Evolutionary conservation across 2,888 invertebrate species (phyloP).

Genomic region (Sphinx pinastri): DNA sequence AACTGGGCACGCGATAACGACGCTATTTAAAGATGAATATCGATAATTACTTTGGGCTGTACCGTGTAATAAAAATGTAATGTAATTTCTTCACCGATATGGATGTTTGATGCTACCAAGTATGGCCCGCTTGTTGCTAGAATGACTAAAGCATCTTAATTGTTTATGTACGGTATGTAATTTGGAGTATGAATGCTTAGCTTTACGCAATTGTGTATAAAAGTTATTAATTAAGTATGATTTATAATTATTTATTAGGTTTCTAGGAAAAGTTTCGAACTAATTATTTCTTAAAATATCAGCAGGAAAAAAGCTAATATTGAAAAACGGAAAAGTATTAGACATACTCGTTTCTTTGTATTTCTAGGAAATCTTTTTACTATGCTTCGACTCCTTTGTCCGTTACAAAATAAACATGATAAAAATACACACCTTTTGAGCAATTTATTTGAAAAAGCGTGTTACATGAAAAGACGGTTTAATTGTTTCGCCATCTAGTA

Average conservation of each 20-base stretch:
- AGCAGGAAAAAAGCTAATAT: no score
- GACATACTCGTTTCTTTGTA: no score
- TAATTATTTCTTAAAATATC: no score
- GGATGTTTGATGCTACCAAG: conserved; percentile 3
- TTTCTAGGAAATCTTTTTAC: no score
- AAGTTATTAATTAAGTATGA: no score
- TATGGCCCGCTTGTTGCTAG: background rate
- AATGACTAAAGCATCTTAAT: conserved; percentile 17
- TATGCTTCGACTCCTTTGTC: no score
- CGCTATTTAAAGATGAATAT: conserved; percentile 56
- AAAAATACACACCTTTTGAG: conserved; percentile 6
- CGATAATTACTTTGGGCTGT: conserved; percentile 47
- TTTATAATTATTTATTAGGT: no score
- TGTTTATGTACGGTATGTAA: background rate
- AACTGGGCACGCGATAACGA: conserved; percentile 56
- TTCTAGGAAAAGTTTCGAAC: no score
- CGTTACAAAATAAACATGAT: background rate
- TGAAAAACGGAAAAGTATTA: no score
- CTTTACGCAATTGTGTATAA: background rate
- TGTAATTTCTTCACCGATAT: conserved; percentile 23
- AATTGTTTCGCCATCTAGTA: conserved; percentile 25
- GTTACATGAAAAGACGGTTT: conserved; percentile 4
- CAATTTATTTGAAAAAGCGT: conserved; percentile 22
- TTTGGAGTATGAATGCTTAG: no score
- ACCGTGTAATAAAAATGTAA: conserved; percentile 17